Percentiles rank a stretch among this genome's conserved stretches.
Conservation (phyloP, 1,140 invertebrate genomes). For the Potamilus streckersoni region DNA sequence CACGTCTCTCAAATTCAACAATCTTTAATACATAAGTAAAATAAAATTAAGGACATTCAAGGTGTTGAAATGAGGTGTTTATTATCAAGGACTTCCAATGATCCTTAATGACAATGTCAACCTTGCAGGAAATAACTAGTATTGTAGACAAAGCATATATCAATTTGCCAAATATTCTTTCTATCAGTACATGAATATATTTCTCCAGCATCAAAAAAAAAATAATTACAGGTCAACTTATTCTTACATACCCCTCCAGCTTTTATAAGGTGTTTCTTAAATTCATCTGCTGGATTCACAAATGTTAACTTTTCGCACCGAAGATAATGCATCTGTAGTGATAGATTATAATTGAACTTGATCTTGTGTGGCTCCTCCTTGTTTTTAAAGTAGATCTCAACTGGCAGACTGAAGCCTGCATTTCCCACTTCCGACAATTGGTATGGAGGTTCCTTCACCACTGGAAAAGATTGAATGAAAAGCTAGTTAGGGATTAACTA, state of each 20-base stretch:
- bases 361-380: conserved; percentile 92
- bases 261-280: conserved; percentile 87
- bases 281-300: conserved; percentile 87
- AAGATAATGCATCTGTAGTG: conserved; percentile 78
- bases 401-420: conserved; percentile 90
- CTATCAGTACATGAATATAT: too few relatives aligned
- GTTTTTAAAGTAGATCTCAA: conserved; percentile 91
- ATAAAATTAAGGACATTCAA: too few relatives aligned
- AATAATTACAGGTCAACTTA: too few relatives aligned
- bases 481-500: background rate
- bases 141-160: too few relatives aligned
- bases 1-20: too few relatives aligned
- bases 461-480: conserved; percentile 47
- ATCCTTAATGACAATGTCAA: too few relatives aligned
- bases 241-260: conserved; percentile 80
- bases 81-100: too few relatives aligned
- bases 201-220: too few relatives aligned
- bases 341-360: conserved; percentile 87
- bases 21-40: too few relatives aligned
- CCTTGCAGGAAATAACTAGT: too few relatives aligned
- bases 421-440: conserved; percentile 91
- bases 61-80: too few relatives aligned
- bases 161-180: too few relatives aligned
- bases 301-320: conserved; percentile 83
- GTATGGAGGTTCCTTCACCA: conserved; percentile 87